Conservation (phyloP, 2,113 vertebrate genomes). For the Pavo muticus region DNA sequence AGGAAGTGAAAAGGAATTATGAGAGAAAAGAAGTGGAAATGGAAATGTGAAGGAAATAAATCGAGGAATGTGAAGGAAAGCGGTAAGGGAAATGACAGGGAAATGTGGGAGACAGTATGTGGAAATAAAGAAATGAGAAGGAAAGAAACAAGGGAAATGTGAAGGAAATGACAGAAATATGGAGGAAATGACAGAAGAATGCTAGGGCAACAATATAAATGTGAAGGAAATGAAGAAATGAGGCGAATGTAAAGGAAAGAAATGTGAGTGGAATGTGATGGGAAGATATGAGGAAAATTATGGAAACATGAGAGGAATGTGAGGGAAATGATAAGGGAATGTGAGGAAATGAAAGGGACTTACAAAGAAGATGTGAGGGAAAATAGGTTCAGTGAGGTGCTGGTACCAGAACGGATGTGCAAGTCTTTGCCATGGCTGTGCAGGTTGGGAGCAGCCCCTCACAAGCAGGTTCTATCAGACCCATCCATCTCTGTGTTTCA, state of each 20-base stretch:
- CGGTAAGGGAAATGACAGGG: neutral
- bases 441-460: neutral
- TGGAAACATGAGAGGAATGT: neutral
- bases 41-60: fast-evolving
- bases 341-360: no score
- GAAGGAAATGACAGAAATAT: neutral
- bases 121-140: neutral
- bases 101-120: neutral
- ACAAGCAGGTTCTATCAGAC: neutral
- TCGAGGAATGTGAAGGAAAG: neutral
- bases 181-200: neutral
- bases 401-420: neutral
- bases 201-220: neutral
- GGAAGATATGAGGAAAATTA: neutral
- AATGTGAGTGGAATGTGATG: neutral
- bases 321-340: no score
- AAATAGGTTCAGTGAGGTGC: neutral
- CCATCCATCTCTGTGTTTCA: neutral
- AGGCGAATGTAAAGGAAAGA: neutral
- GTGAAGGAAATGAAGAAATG: neutral
- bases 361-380: neutral
- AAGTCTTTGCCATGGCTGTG: neutral
- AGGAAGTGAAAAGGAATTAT: neutral
- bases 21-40: no score
- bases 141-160: neutral